A percentile compares a stretch with the other conserved stretches of the same genome.
Conservation (phyloP, 2,797 vertebrate genomes). For the Sebastes trivittatus region DNA sequence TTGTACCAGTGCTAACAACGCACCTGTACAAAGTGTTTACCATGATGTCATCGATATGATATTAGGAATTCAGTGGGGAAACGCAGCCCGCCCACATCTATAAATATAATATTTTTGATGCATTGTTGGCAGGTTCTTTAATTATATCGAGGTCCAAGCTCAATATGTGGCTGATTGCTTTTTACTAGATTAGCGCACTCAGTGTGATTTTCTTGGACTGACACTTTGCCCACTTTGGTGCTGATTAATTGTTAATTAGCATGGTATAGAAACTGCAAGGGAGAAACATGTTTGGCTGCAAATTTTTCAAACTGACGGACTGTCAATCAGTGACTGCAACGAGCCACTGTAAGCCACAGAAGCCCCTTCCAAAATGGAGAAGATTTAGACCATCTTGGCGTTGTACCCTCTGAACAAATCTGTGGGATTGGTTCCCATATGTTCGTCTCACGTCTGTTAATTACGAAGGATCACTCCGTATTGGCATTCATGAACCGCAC, state of each 20-base stretch:
- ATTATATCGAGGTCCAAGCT: slow-evolving; percentile 43
- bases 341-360: slow-evolving; percentile 67
- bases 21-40: slow-evolving; percentile 55
- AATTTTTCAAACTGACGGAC: slow-evolving; percentile 36
- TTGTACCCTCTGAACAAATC: slow-evolving; percentile 77
- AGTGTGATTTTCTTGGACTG: slow-evolving; percentile 41
- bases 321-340: slow-evolving; percentile 63
- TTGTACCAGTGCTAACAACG: slow-evolving; percentile 32
- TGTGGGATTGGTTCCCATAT: slow-evolving; percentile 82
- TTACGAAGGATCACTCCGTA: slow-evolving; percentile 67
- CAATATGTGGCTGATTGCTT: slow-evolving; percentile 63
- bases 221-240: slow-evolving; percentile 38
- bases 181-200: slow-evolving; percentile 51
- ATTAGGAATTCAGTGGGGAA: slow-evolving; percentile 25
- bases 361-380: slow-evolving; percentile 73
- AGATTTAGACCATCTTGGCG: slow-evolving; percentile 80
- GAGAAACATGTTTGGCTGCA: slow-evolving; percentile 22
- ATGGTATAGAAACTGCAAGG: slow-evolving; percentile 12
- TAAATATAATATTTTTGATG: slow-evolving; percentile 33
- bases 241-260: slow-evolving; percentile 68
- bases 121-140: slow-evolving; percentile 40
- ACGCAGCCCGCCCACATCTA: background rate
- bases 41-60: slow-evolving; percentile 28
- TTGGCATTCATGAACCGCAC: slow-evolving; percentile 47
- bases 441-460: slow-evolving; percentile 69